Conservation (phyloP, 2,797 vertebrate genomes). For the Rallus crepitans region DNA sequence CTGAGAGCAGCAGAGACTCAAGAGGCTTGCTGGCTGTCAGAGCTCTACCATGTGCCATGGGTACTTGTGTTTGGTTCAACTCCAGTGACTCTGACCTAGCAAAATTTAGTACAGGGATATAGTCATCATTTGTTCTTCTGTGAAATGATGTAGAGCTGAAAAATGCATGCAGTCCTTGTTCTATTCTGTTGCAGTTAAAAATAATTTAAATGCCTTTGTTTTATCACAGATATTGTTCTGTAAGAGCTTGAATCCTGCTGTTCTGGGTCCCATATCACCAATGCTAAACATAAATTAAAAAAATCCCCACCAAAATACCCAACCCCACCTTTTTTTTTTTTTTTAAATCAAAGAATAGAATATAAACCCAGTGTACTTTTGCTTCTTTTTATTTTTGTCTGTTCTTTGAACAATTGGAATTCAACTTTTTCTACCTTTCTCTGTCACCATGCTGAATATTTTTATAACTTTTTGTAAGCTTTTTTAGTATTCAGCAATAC, state of each 20-base stretch:
- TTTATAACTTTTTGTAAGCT: neutral
- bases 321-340: neutral
- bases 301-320: neutral
- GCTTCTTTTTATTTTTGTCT: neutral
- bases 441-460: neutral
- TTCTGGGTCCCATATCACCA: neutral
- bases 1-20: neutral
- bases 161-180: neutral
- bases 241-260: neutral
- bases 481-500: neutral
- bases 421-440: neutral
- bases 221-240: neutral
- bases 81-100: neutral
- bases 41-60: neutral
- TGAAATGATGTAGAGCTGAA: neutral
- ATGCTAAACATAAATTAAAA: neutral
- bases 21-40: neutral
- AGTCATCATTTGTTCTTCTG: neutral
- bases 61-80: neutral
- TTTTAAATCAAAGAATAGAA: neutral
- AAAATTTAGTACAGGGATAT: neutral
- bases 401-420: neutral
- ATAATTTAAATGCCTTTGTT: neutral
- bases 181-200: neutral
- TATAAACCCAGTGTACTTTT: neutral